Evolutionary conservation across 2,888 invertebrate genomes (phyloP).

Genomic region (Noctuana brunneofusca): DNA sequence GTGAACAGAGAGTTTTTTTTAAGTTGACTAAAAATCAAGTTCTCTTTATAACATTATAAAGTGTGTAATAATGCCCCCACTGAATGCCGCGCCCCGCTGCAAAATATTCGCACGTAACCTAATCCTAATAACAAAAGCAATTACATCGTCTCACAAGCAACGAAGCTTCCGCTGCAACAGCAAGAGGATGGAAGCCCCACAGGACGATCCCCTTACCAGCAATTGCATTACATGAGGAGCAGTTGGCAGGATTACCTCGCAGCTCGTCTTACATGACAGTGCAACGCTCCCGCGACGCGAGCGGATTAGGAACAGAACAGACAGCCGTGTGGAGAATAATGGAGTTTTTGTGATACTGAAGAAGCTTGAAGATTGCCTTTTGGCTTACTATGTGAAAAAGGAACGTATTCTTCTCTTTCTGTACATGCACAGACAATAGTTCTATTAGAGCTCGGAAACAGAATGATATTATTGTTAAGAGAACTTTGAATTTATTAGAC

Average conservation of each 20-base stretch:
- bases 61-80: too few species aligned
- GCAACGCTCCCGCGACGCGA: neutral
- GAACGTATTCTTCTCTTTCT: too few species aligned
- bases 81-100: neutral
- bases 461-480: too few species aligned
- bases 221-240: constrained; percentile 1
- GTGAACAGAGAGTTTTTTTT: too few species aligned
- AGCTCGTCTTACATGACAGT: constrained; percentile 6
- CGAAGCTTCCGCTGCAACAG: neutral
- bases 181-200: constrained; percentile 1
- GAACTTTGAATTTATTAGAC: too few species aligned
- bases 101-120: neutral
- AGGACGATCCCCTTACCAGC: neutral
- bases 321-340: neutral
- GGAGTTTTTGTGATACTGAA: neutral
- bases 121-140: constrained; percentile 1
- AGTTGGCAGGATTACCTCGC: neutral
- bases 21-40: too few species aligned
- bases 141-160: neutral
- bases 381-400: neutral
- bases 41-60: too few species aligned
- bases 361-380: neutral
- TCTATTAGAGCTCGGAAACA: too few species aligned
- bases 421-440: too few species aligned
- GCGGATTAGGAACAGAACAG: neutral